Evolutionary conservation across 1,140 invertebrate species (phyloP).

Genomic region (Drosophila bocki): DNA sequence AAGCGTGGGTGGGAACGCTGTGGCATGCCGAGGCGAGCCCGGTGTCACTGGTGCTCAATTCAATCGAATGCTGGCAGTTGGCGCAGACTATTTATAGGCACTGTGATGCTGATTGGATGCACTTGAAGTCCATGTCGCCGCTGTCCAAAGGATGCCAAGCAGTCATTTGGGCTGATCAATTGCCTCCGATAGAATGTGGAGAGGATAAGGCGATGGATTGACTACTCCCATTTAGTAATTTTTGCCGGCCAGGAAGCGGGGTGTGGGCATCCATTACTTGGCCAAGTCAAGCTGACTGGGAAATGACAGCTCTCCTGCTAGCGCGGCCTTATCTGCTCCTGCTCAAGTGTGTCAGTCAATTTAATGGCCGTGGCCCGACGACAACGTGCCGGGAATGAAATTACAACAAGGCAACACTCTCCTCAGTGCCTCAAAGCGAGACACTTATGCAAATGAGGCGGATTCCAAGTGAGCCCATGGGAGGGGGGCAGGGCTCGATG

Average conservation of each 20-base stretch:
- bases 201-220: constrained; percentile 38
- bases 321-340: constrained; percentile 56
- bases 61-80: constrained; percentile 45
- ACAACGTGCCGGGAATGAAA: constrained; percentile 68
- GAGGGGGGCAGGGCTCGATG: constrained; percentile 13
- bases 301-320: constrained; percentile 61
- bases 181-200: constrained; percentile 44
- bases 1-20: constrained; percentile 9
- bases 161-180: constrained; percentile 70
- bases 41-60: constrained; percentile 52
- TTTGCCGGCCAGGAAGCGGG: constrained; percentile 25
- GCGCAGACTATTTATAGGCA: constrained; percentile 55
- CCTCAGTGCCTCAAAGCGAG: constrained; percentile 48
- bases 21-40: neutral
- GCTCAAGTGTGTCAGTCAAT: constrained; percentile 51
- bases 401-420: constrained; percentile 61
- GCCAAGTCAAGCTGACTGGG: constrained; percentile 32
- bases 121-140: constrained; percentile 45
- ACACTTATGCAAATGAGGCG: constrained; percentile 59
- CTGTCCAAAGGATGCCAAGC: constrained; percentile 31
- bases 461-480: constrained; percentile 14
- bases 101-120: constrained; percentile 53
- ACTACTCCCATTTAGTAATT: constrained; percentile 60
- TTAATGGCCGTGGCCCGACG: constrained; percentile 52
- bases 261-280: constrained; percentile 4